These are phyloP conservation scores for Augochlorella aurata DNA, from an alignment of 2,888 invertebrate genomes.

Conservation along the genomic window DNA sequence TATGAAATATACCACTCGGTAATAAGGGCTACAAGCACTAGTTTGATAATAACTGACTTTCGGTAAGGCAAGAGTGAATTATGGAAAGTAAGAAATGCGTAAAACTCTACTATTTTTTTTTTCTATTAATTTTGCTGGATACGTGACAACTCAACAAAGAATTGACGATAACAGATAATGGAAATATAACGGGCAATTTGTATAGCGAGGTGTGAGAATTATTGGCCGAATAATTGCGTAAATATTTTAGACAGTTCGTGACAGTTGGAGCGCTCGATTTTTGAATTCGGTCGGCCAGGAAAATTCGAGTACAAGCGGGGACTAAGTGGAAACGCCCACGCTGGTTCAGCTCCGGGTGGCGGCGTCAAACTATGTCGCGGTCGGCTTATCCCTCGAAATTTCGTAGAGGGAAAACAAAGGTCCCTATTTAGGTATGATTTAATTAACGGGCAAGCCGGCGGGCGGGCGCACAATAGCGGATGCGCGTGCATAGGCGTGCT, in stretches of 20 bases:
- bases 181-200: too few relatives aligned
- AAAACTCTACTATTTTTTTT: too few relatives aligned
- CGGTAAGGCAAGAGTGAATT: too few relatives aligned
- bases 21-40: too few relatives aligned
- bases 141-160: too few relatives aligned
- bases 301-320: not conserved
- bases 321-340: constrained; percentile 14
- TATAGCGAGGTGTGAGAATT: not conserved
- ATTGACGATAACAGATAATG: too few relatives aligned
- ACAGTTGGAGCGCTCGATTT: not conserved
- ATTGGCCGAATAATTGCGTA: not conserved
- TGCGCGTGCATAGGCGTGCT: constrained; percentile 45
- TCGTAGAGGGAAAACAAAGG: constrained; percentile 53
- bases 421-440: constrained; percentile 61
- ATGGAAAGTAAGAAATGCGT: too few relatives aligned
- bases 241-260: not conserved
- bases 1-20: too few relatives aligned
- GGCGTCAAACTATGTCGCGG: constrained; percentile 35
- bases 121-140: too few relatives aligned
- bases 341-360: not conserved
- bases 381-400: constrained; percentile 40
- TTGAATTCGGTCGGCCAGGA: not conserved
- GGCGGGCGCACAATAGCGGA: constrained; percentile 42
- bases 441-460: constrained; percentile 54
- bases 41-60: too few relatives aligned